A percentile compares a stretch with the other conserved stretches of the same genome.
Evolutionary conservation across 92 coral and sea anemone species (phyloP).

Genomic region (Desmophyllum pertusum): DNA sequence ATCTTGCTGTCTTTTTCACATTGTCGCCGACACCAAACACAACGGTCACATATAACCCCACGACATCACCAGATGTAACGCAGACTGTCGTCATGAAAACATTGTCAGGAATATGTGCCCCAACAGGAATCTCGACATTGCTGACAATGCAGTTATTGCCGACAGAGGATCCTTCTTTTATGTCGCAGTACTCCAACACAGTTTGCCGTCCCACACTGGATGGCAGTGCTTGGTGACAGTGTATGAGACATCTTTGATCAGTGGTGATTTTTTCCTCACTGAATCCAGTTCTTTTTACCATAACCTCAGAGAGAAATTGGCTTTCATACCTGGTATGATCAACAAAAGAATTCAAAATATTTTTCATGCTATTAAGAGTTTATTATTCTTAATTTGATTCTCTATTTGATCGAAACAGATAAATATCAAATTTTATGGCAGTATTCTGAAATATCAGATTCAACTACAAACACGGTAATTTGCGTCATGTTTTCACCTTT

Average conservation of each 20-base stretch:
- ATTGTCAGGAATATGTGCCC: conserved; percentile 64
- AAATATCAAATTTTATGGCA: no score
- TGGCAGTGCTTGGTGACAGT: conserved; percentile 67
- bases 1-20: conserved; percentile 66
- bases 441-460: no score
- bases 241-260: conserved; percentile 77
- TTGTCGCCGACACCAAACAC: conserved; percentile 85
- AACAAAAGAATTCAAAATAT: no score
- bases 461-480: no score
- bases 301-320: conserved; percentile 64
- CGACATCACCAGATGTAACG: conserved; percentile 61
- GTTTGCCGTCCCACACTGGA: conserved; percentile 69
- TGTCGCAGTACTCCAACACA: conserved; percentile 87
- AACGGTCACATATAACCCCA: conserved; percentile 87
- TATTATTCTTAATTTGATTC: no score
- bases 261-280: conserved; percentile 47
- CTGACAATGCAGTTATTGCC: conserved; percentile 82
- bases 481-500: no score
- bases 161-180: conserved; percentile 65
- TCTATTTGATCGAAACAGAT: no score
- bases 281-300: conserved; percentile 60
- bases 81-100: conserved; percentile 86
- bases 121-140: conserved; percentile 79
- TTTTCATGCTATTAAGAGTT: no score
- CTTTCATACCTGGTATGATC: conserved; percentile 70